Evolutionary conservation across 1,140 invertebrate genomes (phyloP).

Genomic region (Myzus persicae): DNA sequence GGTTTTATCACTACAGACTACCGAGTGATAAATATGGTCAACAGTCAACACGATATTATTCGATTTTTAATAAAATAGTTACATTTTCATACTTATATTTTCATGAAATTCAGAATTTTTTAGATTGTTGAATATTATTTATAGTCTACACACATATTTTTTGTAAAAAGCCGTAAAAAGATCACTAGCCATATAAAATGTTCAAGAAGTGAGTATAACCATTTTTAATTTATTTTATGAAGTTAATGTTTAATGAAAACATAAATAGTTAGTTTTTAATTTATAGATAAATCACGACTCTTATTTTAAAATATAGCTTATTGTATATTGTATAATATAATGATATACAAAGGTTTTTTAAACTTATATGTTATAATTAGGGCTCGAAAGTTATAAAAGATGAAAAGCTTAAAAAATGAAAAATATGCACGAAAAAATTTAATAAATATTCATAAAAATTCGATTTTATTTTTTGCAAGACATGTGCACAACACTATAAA

Average conservation of each 20-base stretch:
- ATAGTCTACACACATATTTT: not conserved
- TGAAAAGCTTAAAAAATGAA: too few relatives aligned
- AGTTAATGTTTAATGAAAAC: not conserved
- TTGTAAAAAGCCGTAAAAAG: not conserved
- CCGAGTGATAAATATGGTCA: not conserved
- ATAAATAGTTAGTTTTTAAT: not conserved
- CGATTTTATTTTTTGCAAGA: not conserved
- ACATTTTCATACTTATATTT: not conserved
- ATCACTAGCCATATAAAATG: not conserved
- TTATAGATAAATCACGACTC: not conserved
- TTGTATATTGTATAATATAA: too few relatives aligned
- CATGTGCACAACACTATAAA: not conserved
- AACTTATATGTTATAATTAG: too few relatives aligned
- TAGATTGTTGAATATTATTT: not conserved
- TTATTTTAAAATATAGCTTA: not conserved
- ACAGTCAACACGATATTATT: not conserved
- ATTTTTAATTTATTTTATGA: not conserved
- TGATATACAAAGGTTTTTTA: too few relatives aligned
- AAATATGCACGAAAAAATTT: too few relatives aligned
- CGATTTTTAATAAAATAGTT: not conserved
- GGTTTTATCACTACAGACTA: not conserved
- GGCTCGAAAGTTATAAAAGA: too few relatives aligned
- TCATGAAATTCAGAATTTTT: not conserved
- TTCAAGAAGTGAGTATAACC: conserved; percentile 42
- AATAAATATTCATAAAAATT: too few relatives aligned